Percentiles rank a stretch among this genome's conserved stretches.
These are phyloP conservation scores for Sycon ciliatum DNA, from an alignment of 37 sponge, comb jelly and placozoan species.

Conservation along the genomic window DNA sequence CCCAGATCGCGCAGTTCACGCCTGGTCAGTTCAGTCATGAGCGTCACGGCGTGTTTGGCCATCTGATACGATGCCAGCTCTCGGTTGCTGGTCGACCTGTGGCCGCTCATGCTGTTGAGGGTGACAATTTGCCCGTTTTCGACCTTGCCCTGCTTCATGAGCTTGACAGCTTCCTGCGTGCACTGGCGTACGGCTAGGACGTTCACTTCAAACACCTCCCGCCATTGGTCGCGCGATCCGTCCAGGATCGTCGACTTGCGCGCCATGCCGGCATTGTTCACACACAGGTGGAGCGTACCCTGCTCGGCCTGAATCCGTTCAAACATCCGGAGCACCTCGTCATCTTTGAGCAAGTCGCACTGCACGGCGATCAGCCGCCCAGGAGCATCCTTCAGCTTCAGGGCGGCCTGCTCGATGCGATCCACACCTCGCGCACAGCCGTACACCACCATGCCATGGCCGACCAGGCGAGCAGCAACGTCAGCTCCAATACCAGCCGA, in stretches of 20 bases:
- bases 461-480: background rate
- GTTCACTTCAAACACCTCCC: slow-evolving; percentile 59
- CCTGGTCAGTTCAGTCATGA: slow-evolving; percentile 60
- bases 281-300: slow-evolving; percentile 61
- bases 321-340: slow-evolving; percentile 50
- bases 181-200: slow-evolving; percentile 27
- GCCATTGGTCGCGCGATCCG: slow-evolving; percentile 59
- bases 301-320: slow-evolving; percentile 26
- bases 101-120: slow-evolving; percentile 65
- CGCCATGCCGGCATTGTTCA: slow-evolving; percentile 74
- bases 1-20: slow-evolving; percentile 55
- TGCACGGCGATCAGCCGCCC: slow-evolving; percentile 53
- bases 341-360: slow-evolving; percentile 69
- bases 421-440: background rate
- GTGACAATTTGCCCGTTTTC: slow-evolving; percentile 66
- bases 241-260: slow-evolving; percentile 41
- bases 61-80: slow-evolving; percentile 16
- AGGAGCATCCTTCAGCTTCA: background rate
- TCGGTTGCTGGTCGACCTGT: slow-evolving; percentile 16
- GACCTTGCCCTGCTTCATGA: slow-evolving; percentile 42
- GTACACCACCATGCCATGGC: background rate
- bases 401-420: background rate
- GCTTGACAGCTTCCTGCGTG: slow-evolving; percentile 58
- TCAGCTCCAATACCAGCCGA: background rate
- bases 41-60: slow-evolving; percentile 73